Conservation (phyloP, 2,113 vertebrate genomes). For the Otocyon megalotis region DNA sequence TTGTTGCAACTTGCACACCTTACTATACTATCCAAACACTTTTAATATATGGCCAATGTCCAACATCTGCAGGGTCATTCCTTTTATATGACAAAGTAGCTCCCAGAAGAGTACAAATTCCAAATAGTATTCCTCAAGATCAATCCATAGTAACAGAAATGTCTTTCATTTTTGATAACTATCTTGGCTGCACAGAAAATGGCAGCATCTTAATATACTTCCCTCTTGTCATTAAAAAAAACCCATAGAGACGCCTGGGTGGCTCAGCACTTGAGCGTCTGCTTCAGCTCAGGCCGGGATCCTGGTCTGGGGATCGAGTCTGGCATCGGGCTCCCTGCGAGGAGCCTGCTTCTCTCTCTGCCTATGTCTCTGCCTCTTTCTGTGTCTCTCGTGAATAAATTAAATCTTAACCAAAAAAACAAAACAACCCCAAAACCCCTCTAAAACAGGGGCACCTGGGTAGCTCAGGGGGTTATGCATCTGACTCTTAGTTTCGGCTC, state of each 20-base stretch:
- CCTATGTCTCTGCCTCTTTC: no score
- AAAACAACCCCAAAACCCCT: no score
- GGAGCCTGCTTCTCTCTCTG: no score
- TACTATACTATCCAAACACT: background rate
- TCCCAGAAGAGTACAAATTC: conserved; percentile 17
- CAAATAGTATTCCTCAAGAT: conserved; percentile 44
- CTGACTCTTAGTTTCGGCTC: background rate
- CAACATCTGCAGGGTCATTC: conserved; percentile 9
- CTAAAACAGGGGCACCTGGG: background rate
- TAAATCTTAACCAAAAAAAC: no score
- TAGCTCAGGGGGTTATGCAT: background rate
- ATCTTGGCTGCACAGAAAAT: conserved; percentile 38
- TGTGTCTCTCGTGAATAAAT: no score
- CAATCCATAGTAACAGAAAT: background rate
- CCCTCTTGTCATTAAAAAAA: conserved; percentile 37
- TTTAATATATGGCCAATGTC: conserved; percentile 22
- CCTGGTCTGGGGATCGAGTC: no score
- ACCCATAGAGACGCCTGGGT: background rate
- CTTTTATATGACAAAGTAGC: background rate
- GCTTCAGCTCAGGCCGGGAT: no score
- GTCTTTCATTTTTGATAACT: background rate
- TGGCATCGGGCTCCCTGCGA: no score
- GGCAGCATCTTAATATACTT: background rate
- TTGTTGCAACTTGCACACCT: conserved; percentile 35
- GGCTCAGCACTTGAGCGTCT: no score